Percentiles rank a stretch among this genome's conserved stretches.
Conservation (phyloP, 2,888 invertebrate genomes). For the Pterostichus madidus region DNA sequence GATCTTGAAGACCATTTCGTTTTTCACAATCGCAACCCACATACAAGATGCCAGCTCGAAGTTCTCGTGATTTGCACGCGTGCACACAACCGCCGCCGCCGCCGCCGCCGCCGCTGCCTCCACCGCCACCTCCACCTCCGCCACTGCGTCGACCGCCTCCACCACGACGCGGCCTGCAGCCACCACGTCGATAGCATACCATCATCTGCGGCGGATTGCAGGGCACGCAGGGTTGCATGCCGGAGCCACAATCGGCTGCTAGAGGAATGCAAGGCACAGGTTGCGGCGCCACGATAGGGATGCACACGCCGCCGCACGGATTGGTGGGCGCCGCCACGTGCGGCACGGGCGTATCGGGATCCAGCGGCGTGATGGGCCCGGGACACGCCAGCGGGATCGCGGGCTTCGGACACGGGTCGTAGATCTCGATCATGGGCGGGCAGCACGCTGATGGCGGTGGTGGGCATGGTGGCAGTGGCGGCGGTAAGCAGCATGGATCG, state of each 20-base stretch:
- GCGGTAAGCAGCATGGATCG: slow-evolving; percentile 76
- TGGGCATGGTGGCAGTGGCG: slow-evolving; percentile 76
- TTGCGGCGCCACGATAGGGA: slow-evolving; percentile 76
- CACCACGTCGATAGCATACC: slow-evolving; percentile 78
- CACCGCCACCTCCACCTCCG: slow-evolving; percentile 75
- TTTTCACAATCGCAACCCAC: slow-evolving; percentile 81
- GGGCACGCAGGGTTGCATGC: slow-evolving; percentile 80
- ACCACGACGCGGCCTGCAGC: slow-evolving; percentile 74
- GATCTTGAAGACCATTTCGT: slow-evolving; percentile 81
- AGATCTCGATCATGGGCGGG: slow-evolving; percentile 77
- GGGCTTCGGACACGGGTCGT: slow-evolving; percentile 77
- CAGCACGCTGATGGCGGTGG: slow-evolving; percentile 75
- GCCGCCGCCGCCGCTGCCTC: slow-evolving; percentile 74
- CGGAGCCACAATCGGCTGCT: slow-evolving; percentile 75
- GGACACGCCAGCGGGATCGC: slow-evolving; percentile 77
- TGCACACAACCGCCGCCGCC: slow-evolving; percentile 72
- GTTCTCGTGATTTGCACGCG: slow-evolving; percentile 77
- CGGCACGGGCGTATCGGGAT: slow-evolving; percentile 71
- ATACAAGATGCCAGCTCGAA: slow-evolving; percentile 78
- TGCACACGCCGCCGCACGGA: slow-evolving; percentile 78
- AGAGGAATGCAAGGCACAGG: slow-evolving; percentile 79
- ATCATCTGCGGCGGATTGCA: slow-evolving; percentile 81
- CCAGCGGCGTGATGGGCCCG: slow-evolving; percentile 76
- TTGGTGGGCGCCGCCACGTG: slow-evolving; percentile 67
- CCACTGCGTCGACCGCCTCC: slow-evolving; percentile 75